phyloP scores from a whole-genome alignment of 2,113 vertebrate genomes.

The Galeopterus variegatus region DNA sequence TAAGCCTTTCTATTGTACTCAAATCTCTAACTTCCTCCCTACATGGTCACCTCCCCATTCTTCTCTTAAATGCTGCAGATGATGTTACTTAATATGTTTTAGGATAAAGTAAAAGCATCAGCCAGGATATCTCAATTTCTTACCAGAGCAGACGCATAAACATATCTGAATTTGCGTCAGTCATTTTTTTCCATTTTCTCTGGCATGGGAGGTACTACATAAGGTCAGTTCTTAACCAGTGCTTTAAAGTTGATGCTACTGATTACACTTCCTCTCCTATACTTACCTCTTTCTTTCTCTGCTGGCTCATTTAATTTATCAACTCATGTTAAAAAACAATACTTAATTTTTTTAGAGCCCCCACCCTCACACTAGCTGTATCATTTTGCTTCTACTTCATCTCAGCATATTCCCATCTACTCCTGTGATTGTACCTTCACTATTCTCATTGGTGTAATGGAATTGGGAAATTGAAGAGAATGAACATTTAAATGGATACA shows the following conservation, averaged over 20 bases:
- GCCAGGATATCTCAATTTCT: not conserved
- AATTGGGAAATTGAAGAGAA: not conserved
- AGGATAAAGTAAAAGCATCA: not conserved
- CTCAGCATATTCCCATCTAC: not conserved
- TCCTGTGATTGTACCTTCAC: not conserved
- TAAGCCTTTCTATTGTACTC: not conserved
- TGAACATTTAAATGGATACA: not conserved
- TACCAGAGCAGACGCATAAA: not conserved
- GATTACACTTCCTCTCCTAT: not conserved
- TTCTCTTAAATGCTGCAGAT: not conserved
- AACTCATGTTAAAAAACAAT: not conserved
- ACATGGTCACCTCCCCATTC: no score
- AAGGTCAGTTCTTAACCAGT: not conserved
- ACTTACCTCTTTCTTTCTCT: not conserved
- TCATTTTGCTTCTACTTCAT: not conserved
- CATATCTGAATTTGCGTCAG: not conserved
- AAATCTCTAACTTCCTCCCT: not conserved
- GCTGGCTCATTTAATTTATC: not conserved
- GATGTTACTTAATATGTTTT: not conserved
- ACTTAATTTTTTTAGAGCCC: not conserved
- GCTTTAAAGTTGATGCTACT: not conserved
- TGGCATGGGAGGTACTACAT: not conserved
- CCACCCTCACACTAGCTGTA: not conserved
- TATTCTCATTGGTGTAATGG: not conserved
- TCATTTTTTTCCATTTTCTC: not conserved